These are phyloP conservation scores for Mus pahari DNA, from an alignment of 2,113 vertebrate species.

Conservation along the genomic window DNA sequence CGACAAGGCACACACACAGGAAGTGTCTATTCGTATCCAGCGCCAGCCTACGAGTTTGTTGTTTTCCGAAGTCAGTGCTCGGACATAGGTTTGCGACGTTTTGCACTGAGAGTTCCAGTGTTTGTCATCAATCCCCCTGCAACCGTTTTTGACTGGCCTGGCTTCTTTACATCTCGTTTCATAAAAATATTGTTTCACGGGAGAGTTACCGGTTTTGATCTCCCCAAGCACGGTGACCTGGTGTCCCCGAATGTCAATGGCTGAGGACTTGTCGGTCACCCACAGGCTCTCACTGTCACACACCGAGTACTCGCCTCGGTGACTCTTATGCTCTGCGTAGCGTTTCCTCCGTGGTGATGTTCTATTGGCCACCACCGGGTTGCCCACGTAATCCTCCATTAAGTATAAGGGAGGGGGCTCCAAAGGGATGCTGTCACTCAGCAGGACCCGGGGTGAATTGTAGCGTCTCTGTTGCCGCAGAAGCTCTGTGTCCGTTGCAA, in stretches of 20 bases:
- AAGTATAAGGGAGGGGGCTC: constrained; percentile 95
- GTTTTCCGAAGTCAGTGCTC: constrained; percentile 93
- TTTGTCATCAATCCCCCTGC: constrained; percentile 96
- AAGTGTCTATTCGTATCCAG: constrained; percentile 99
- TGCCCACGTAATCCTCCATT: constrained; percentile 92
- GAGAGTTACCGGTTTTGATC: constrained; percentile 91
- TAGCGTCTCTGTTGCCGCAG: constrained; percentile 94
- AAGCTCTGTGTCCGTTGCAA: constrained; percentile 90
- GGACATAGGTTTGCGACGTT: constrained; percentile 95
- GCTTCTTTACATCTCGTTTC: constrained; percentile 94
- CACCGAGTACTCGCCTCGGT: constrained; percentile 96
- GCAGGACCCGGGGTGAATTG: constrained; percentile 94
- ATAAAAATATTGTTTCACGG: constrained; percentile 97
- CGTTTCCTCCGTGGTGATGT: constrained; percentile 92
- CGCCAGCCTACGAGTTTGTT: constrained; percentile 93
- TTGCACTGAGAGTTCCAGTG: constrained; percentile 99
- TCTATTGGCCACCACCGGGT: constrained; percentile 87
- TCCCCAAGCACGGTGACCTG: constrained; percentile 94
- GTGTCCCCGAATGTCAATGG: constrained; percentile 92
- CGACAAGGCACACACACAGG: constrained; percentile 97
- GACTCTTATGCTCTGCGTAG: constrained; percentile 93
- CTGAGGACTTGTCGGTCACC: constrained; percentile 95
- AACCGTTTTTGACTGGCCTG: constrained; percentile 92
- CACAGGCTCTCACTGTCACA: constrained; percentile 97
- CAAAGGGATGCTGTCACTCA: constrained; percentile 93